Conservation (phyloP, 2,797 vertebrate species). For the Mormyrops attenuatus region DNA sequence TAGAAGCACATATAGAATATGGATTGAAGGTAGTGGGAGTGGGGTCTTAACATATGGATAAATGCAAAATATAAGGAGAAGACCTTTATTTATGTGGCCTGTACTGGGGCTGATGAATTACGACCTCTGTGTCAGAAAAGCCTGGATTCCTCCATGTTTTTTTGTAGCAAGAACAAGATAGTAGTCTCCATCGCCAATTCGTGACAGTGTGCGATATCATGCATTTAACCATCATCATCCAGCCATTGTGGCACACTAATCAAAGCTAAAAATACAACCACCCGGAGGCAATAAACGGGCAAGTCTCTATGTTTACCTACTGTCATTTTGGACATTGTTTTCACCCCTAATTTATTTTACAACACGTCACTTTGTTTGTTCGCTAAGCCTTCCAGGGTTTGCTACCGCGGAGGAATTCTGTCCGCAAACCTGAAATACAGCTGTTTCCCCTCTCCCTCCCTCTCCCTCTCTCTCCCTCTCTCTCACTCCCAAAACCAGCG, state of each 20-base stretch:
- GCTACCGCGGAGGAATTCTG: not conserved
- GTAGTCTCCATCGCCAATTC: not conserved
- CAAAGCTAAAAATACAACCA: not conserved
- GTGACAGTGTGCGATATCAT: not conserved
- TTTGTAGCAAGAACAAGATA: not conserved
- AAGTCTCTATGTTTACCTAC: not conserved
- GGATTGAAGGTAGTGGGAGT: not conserved
- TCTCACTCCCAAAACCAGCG: not conserved
- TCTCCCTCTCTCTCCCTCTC: not conserved
- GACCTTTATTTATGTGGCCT: not conserved
- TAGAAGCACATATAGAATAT: not conserved
- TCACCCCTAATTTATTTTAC: constrained; percentile 13
- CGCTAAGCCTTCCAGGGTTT: not conserved
- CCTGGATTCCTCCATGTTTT: not conserved
- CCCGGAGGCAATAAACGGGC: not conserved
- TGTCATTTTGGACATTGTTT: not conserved
- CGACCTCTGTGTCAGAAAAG: not conserved
- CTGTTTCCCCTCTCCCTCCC: not conserved
- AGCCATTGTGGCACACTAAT: not conserved
- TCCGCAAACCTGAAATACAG: not conserved
- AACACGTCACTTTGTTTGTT: not conserved
- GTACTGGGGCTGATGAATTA: not conserved
- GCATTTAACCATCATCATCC: not conserved
- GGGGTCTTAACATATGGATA: not conserved
- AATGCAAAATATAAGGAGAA: not conserved